phyloP scores from a whole-genome alignment of 2,888 invertebrate species.

The Tuberolachnus salignus region DNA sequence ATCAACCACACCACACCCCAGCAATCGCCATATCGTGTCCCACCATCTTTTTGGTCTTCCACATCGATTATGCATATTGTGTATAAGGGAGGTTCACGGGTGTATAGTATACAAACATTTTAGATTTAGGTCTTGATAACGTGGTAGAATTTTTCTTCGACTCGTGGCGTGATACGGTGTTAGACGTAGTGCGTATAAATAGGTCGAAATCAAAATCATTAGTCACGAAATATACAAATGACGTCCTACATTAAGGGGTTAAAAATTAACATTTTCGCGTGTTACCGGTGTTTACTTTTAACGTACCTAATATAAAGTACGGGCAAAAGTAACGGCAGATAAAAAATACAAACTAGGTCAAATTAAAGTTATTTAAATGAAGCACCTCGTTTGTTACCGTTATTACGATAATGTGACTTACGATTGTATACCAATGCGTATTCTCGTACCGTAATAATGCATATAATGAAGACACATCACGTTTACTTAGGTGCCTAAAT shows the following conservation, averaged over 20 bases:
- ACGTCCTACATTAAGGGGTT: conserved; percentile 14
- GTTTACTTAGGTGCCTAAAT: background rate
- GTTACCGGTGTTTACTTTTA: conserved; percentile 10
- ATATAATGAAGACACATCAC: background rate
- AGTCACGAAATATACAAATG: conserved; percentile 27
- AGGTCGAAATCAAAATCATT: conserved; percentile 34
- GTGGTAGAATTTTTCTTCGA: conserved; percentile 21
- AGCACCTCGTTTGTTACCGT: background rate
- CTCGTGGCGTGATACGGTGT: background rate
- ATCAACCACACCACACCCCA: too few species aligned
- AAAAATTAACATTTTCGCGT: conserved; percentile 48
- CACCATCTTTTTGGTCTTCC: too few species aligned
- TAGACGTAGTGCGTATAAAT: conserved; percentile 20
- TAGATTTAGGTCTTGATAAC: conserved; percentile 34
- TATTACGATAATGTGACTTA: background rate
- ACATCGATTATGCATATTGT: too few species aligned
- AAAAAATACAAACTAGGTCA: conserved; percentile 20
- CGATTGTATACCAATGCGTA: background rate
- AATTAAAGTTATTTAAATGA: conserved; percentile 5
- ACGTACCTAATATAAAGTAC: too few species aligned
- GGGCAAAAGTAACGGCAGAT: background rate
- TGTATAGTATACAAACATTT: background rate
- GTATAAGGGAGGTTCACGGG: background rate
- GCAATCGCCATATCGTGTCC: too few species aligned
- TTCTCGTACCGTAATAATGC: background rate